Evolutionary conservation across 2,888 invertebrate genomes (phyloP).

Genomic region (Clitarchus hookeri): DNA sequence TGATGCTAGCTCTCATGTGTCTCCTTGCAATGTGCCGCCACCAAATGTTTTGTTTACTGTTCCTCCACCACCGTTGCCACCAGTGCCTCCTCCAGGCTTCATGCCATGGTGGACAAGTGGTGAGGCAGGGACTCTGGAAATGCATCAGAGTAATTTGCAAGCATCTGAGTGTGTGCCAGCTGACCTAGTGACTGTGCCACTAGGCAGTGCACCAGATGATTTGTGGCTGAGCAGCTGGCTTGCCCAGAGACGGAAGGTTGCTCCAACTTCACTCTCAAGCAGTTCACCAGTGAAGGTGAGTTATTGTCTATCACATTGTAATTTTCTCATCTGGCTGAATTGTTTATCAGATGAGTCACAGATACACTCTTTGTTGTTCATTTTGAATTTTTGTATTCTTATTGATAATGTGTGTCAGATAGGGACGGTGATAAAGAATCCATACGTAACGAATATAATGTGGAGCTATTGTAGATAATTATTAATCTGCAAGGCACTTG

Average conservation of each 20-base stretch:
- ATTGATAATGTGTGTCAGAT: no score
- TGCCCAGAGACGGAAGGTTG: neutral
- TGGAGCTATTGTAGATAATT: no score
- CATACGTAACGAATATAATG: no score
- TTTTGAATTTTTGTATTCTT: no score
- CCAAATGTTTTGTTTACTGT: slow-evolving; percentile 48
- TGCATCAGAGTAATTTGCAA: no score
- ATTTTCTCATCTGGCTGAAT: no score
- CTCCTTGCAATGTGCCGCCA: neutral
- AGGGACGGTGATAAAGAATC: no score
- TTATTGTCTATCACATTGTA: neutral
- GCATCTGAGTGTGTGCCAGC: no score
- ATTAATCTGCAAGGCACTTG: no score
- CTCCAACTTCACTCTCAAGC: neutral
- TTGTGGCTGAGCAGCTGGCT: slow-evolving; percentile 25
- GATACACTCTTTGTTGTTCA: no score
- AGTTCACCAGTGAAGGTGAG: neutral
- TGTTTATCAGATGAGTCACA: no score
- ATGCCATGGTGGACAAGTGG: neutral
- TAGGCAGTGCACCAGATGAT: neutral
- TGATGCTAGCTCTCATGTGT: neutral
- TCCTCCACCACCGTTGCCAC: slow-evolving; percentile 31
- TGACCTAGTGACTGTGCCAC: no score
- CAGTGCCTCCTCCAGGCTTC: neutral
- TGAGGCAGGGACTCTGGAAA: neutral